These are phyloP conservation scores for Drosophila albomicans DNA, from an alignment of 1,140 invertebrate genomes.

Conservation along the genomic window DNA sequence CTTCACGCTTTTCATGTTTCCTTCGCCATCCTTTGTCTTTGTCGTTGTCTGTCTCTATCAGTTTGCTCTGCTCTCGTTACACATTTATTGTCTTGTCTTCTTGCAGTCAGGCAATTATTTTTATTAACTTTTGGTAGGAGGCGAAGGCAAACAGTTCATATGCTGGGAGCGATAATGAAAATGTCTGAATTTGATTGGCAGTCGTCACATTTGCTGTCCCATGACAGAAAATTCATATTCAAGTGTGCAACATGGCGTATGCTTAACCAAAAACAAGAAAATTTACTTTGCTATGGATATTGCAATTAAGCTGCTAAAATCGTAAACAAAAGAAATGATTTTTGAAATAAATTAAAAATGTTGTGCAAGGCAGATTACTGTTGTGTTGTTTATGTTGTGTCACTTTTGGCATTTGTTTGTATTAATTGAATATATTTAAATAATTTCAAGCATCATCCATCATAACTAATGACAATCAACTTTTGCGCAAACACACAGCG, in stretches of 20 bases:
- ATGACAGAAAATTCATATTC: constrained; percentile 7
- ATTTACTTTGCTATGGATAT: no score
- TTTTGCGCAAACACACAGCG: constrained; percentile 26
- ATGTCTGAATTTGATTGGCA: constrained; percentile 37
- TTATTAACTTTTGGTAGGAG: constrained; percentile 63
- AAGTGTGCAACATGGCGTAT: constrained; percentile 41
- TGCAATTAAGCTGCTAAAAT: neutral
- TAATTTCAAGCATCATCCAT: constrained; percentile 73
- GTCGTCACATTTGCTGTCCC: constrained; percentile 1
- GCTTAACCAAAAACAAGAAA: constrained; percentile 18
- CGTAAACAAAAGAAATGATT: neutral
- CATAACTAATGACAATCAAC: constrained; percentile 75
- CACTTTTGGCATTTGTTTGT: constrained; percentile 38
- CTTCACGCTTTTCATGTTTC: constrained; percentile 75
- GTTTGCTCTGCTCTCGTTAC: constrained; percentile 21
- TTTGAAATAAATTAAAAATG: neutral
- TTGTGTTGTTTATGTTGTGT: constrained; percentile 63
- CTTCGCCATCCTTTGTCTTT: constrained; percentile 7
- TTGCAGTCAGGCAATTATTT: constrained; percentile 62
- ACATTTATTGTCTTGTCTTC: constrained; percentile 57
- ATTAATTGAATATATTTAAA: constrained; percentile 84
- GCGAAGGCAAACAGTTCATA: constrained; percentile 8
- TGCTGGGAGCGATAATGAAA: constrained; percentile 40
- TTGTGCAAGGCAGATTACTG: neutral
- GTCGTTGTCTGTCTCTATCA: neutral